Evolutionary conservation across 2,113 vertebrate genomes (phyloP), one percentile per base, ranked within the genome.

Genomic region (Pterophyllum scalare): DNA sequence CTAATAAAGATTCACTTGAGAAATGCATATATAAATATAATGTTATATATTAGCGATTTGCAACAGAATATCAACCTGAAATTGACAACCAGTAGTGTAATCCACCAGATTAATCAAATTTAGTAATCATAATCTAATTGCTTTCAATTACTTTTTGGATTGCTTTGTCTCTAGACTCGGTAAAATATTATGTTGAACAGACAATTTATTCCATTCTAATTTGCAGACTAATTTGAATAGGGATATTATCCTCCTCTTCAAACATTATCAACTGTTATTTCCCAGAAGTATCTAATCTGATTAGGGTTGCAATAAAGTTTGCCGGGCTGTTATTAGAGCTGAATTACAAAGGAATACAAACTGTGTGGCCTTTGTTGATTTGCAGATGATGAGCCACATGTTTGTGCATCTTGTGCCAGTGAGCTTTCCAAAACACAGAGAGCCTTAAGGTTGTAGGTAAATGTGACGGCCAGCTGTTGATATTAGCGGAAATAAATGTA

Each of bases 231-330:
- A 94, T 94, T 94, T 92, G 93, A 94, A 88, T 84, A 86, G 90
- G 87, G 91, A 91, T 88, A 93, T 93, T 92, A 91, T 90, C 88
- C 81, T 91, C 90, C 91, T 93, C 92, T 91, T 93, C 90, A 92
- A 93, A 93, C 88, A 90, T 93, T 87, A 92, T 92, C 87, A 89
- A 79, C 89, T 85, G 80, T 94, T 93, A 94, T 94, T 94, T 94
- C 94, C 94, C 94, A 75, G 49, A 89, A 94, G 93, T 85, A 90
- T 92, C 90, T 92, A 91, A 94, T 94, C 94, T 91, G 92, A 94
- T 94, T 91, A 94, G 74, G 75, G 74, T 31, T 85, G 89, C 91
- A 91, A 84, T 91, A 81, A 82, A 89, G 83, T 80, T 81, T 87
- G 64, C 89, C 72, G 81, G 56, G 84, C 58, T 77, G 89, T 91